Conservation (phyloP, 2,113 vertebrate genomes). For the Aplodontia rufa region DNA sequence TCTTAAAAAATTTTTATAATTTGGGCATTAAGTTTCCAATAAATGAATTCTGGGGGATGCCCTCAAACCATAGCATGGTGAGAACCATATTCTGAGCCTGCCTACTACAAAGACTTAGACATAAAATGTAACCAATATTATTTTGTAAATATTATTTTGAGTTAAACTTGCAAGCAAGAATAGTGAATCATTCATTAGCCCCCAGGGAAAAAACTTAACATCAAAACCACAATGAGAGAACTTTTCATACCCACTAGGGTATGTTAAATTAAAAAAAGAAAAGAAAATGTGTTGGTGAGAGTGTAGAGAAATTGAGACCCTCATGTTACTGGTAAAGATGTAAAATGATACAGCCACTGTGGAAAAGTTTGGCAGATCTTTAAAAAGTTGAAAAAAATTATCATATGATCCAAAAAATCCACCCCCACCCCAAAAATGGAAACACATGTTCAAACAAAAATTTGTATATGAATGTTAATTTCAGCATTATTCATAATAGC, state of each 20-base stretch:
- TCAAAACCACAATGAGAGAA: background rate
- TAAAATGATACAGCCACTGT: too few relatives aligned
- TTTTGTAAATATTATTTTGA: too few relatives aligned
- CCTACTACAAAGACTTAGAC: background rate
- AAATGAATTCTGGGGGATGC: too few relatives aligned
- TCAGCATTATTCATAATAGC: too few relatives aligned
- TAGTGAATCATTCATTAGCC: background rate
- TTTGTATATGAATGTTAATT: too few relatives aligned
- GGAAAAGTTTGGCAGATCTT: too few relatives aligned
- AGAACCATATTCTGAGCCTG: background rate
- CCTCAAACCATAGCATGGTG: background rate
- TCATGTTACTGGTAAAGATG: too few relatives aligned
- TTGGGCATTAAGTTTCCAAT: too few relatives aligned
- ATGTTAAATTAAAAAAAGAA: too few relatives aligned
- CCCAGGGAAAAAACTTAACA: background rate
- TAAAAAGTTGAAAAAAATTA: background rate
- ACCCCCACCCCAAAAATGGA: background rate
- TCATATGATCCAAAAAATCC: background rate
- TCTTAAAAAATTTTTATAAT: too few relatives aligned
- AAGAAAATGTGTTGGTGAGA: too few relatives aligned
- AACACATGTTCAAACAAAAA: background rate
- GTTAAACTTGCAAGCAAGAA: constrained; percentile 14
- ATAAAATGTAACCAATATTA: background rate
- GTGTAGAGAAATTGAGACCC: too few relatives aligned
- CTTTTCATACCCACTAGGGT: background rate